Evolutionary conservation across 1,140 invertebrate genomes (phyloP), one percentile per base, ranked within the genome.

Genomic region (Orius laevigatus): DNA sequence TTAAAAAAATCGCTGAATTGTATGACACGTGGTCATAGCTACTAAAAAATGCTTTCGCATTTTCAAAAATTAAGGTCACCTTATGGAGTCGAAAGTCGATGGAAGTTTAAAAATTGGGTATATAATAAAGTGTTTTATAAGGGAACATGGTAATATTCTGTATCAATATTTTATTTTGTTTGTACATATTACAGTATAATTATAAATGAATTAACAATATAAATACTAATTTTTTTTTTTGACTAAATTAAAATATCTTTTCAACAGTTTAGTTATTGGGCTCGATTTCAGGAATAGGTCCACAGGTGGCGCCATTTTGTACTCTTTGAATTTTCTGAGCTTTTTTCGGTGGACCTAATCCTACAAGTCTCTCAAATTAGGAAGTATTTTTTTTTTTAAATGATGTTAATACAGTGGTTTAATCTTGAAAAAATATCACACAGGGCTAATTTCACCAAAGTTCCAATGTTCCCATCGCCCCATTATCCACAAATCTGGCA

Each of bases 161-260:
- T 16, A 50, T 32, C 49, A 50, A 50, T 50, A 45, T 45, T 45
- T 44, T 16, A 50, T 41, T 49, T 50, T 50, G 33, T 50, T 50
- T 50, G 49, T 50, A 50, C 49, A 50, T 50, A 50, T 50, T 50
- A 50, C 49, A 50, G 44, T 38, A 50, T 25, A 25, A n/a, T 25
- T 50, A 50, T 44, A 50, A 50, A 35, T 50, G 44, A 50, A 50
- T 50, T 50, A 50, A 50, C 49, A 50, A 44, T 44, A 44, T 44
- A 49, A 16, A 49, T 31, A 35, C 49, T 50, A 50, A 25, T 45
- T 50, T 11, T 45, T 48, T 49, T 40, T 42, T 19, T 42, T 16
- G 19, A 12, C 19, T 42, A 42, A 42, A 42, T 16, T 42, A 11
- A 19, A 19, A 16, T 14, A 42, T 42, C 5, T 16, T 42, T 16